Evolutionary conservation across 2,113 vertebrate genomes (phyloP).

Genomic region (Meles meles): DNA sequence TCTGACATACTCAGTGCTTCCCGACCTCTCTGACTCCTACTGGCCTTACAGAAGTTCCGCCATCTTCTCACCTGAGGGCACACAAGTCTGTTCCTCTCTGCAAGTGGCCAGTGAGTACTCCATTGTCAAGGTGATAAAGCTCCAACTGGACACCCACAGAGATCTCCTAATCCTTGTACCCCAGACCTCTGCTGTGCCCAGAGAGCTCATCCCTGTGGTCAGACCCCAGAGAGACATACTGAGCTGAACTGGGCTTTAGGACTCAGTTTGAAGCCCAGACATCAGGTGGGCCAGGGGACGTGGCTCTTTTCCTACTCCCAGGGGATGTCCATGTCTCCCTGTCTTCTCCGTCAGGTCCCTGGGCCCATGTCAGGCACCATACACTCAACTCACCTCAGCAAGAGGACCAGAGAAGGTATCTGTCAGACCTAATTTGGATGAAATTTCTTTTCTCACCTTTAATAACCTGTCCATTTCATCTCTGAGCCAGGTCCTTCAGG

Average conservation of each 20-base stretch:
- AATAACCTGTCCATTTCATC: too few species aligned
- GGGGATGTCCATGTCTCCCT: neutral
- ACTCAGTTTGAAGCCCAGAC: neutral
- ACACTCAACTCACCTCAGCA: neutral
- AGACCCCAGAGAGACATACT: neutral
- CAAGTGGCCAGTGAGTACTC: neutral
- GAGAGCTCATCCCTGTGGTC: neutral
- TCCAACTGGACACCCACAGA: neutral
- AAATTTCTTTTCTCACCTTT: neutral
- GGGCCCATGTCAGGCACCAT: neutral
- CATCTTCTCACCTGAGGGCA: slow-evolving; percentile 76
- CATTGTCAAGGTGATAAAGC: neutral
- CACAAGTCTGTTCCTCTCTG: too few species aligned
- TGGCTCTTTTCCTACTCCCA: neutral
- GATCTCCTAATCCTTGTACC: neutral
- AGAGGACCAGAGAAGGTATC: too few species aligned
- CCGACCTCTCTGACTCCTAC: neutral
- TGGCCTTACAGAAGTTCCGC: slow-evolving; percentile 83
- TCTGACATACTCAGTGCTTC: neutral
- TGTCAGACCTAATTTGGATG: neutral
- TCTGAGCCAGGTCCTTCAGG: too few species aligned
- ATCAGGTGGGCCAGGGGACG: too few species aligned
- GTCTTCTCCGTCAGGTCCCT: neutral
- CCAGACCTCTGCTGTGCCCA: neutral
- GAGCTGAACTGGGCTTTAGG: neutral